Conservation (phyloP, 2,888 invertebrate species). For the Ellobium chinense region DNA sequence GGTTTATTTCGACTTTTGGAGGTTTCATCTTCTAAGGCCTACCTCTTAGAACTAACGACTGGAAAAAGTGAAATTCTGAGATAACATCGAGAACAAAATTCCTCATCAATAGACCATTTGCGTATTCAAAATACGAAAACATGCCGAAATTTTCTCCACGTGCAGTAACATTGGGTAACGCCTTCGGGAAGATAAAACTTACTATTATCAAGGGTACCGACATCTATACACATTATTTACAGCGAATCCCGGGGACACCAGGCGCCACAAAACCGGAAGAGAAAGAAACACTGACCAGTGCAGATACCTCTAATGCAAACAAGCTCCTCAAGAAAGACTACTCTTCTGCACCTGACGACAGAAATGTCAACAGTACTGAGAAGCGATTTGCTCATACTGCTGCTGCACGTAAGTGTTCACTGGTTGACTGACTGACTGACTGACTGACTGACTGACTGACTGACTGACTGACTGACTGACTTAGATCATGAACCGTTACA, state of each 20-base stretch:
- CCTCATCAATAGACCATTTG: too few relatives aligned
- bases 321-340: background rate
- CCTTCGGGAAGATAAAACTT: slow-evolving; percentile 15
- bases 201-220: background rate
- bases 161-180: background rate
- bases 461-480: too few relatives aligned
- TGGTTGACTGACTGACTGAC: too few relatives aligned
- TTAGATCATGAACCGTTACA: too few relatives aligned
- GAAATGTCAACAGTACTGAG: background rate
- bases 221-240: slow-evolving; percentile 3
- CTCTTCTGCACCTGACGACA: slow-evolving; percentile 19
- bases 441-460: too few relatives aligned
- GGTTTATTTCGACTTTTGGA: too few relatives aligned
- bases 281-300: background rate
- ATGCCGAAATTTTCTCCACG: too few relatives aligned
- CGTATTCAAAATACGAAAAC: too few relatives aligned
- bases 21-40: too few relatives aligned
- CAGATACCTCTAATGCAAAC: background rate
- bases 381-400: slow-evolving; percentile 25
- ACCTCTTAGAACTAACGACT: too few relatives aligned
- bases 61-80: too few relatives aligned
- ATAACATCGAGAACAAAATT: too few relatives aligned
- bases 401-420: slow-evolving; percentile 25
- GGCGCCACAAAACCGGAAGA: background rate
- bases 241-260: slow-evolving; percentile 2